Base-by-base conservation (phyloP, 2,888 invertebrate genomes). In the Acanthosepion esculentum region DNA sequence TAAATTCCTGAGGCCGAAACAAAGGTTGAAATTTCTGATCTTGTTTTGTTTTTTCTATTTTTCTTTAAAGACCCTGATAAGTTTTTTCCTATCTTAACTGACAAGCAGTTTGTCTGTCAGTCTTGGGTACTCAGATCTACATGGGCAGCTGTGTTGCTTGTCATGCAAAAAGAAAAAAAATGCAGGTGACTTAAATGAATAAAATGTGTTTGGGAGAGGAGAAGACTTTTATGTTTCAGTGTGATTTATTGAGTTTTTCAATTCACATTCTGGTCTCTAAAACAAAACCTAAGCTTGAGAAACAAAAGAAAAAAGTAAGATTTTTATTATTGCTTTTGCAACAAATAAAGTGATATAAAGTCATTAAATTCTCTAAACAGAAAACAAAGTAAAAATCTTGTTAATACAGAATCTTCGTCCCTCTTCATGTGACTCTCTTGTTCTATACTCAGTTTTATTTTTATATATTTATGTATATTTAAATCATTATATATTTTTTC, bases 81-180 rank as follows among this genome's bases (percentile, higher is more conserved):
- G 20, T 20, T 59, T 64, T 64, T 78, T 78, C 29, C n/a, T 78
- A 78, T 78, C 78, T 78, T 78, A 78, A 78, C n/a, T 29, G n/a
- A 78, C 78, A n/a, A 12, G 78, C n/a, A n/a, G 8, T 78, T 18
- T 78, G 64, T 64, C 29, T 64, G 1, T 78, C 78, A n/a, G 78
- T 78, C n/a, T 78, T n/a, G 78, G n/a, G n/a, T 78, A 78, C n/a
- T n/a, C n/a, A 18, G 78, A 78, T 78, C n/a, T n/a, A n/a, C 78
- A 12, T n/a, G n/a, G n/a, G n/a, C 78, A 78, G 78, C 78, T 78
- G 78, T 78, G 78, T 78, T n/a, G n/a, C 78, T 78, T 78, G 78
- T n/a, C 78, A 78, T 7, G 29, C 78, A 6, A 50, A 50, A 50
- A 50, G 15, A 50, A 50, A 50, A 15, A 26, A 64, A 26, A 20